phyloP scores from a whole-genome alignment of 2,888 invertebrate genomes.

The Pristionchus exspectatus region DNA sequence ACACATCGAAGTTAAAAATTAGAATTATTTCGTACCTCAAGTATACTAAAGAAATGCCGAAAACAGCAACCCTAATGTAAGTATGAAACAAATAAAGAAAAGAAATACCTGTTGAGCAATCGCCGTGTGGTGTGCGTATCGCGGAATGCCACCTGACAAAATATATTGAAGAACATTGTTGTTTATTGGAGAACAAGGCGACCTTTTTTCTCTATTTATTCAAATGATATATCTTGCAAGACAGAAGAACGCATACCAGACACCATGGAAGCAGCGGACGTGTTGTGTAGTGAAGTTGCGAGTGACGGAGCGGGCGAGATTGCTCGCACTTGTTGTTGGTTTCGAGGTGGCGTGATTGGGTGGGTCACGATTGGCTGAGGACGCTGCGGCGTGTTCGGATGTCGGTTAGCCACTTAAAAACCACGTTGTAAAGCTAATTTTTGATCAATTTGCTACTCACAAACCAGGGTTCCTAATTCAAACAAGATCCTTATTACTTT shows the following conservation, averaged over 20 bases:
- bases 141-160: constrained; percentile 4
- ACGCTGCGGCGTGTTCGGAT: constrained; percentile 27
- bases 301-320: neutral
- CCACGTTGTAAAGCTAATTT: neutral
- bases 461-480: too few species aligned
- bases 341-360: neutral
- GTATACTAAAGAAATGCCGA: neutral
- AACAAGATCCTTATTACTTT: too few species aligned
- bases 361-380: neutral
- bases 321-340: too few species aligned
- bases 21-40: neutral
- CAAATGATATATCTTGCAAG: too few species aligned
- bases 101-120: constrained; percentile 22
- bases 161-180: neutral
- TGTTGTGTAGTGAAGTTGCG: neutral
- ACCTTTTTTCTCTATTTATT: too few species aligned
- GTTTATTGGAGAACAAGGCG: neutral
- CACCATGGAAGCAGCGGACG: neutral
- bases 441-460: neutral
- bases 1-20: neutral
- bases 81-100: neutral
- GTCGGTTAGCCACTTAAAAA: neutral
- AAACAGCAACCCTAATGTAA: neutral
- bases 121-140: neutral
- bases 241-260: neutral